phyloP scores from a whole-genome alignment of 2,113 vertebrate genomes.

The Mirza zaza region DNA sequence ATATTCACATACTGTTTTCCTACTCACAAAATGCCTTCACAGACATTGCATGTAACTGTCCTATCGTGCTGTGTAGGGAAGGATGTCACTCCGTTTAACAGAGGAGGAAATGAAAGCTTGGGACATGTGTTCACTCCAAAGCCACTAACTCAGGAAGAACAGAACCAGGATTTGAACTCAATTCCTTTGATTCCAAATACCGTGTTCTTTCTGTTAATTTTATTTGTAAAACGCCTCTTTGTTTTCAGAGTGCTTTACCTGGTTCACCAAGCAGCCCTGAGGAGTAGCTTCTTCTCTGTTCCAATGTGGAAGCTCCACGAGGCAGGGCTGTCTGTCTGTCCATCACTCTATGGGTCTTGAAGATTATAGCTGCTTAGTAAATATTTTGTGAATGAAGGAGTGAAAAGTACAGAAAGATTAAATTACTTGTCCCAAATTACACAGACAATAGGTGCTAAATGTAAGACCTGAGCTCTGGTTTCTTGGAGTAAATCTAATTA shows the following conservation, averaged over 20 bases:
- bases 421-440: neutral
- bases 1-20: neutral
- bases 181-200: neutral
- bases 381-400: neutral
- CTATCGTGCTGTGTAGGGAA: neutral
- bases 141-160: neutral
- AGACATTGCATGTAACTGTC: too few species aligned
- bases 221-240: neutral
- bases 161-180: neutral
- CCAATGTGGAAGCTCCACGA: neutral
- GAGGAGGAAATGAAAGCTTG: rapidly evolving
- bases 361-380: neutral
- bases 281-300: too few species aligned
- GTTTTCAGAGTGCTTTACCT: neutral
- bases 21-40: neutral
- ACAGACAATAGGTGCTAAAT: neutral
- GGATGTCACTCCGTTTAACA: neutral
- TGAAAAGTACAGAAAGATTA: neutral
- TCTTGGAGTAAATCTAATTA: neutral
- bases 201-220: neutral
- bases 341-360: neutral
- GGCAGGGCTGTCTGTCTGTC: neutral
- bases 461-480: neutral
- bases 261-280: neutral
- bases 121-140: neutral